phyloP scores from a whole-genome alignment of 2,797 vertebrate species.

The Botia almorhae region DNA sequence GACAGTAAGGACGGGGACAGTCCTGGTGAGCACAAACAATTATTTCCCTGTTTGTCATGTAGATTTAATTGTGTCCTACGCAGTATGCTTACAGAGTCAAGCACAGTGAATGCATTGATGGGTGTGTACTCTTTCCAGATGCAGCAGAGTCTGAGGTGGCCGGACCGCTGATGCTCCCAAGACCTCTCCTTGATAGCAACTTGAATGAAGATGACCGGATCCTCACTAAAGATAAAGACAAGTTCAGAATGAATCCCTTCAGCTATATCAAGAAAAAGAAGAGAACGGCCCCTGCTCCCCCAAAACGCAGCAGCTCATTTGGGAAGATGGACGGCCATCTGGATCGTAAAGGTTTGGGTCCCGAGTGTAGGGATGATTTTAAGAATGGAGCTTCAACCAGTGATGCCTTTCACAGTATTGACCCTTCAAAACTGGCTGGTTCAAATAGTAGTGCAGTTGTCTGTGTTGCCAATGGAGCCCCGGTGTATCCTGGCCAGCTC shows the following conservation, averaged over 20 bases:
- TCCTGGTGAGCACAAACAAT: conserved; percentile 68
- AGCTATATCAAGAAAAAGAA: conserved; percentile 97
- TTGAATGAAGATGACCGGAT: conserved; percentile 91
- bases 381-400: conserved; percentile 78
- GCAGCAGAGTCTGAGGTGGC: conserved; percentile 82
- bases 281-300: conserved; percentile 90
- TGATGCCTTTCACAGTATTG: conserved; percentile 71
- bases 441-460: conserved; percentile 76
- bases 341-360: conserved; percentile 73
- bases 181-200: conserved; percentile 78
- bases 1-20: conserved; percentile 86
- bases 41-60: background rate
- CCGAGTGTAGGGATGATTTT: conserved; percentile 84
- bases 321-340: conserved; percentile 83
- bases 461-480: conserved; percentile 84
- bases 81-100: background rate
- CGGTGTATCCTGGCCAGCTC: conserved; percentile 80
- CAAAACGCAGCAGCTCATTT: conserved; percentile 96
- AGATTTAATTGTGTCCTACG: too few relatives aligned
- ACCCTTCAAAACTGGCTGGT: conserved; percentile 77
- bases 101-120: background rate
- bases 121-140: conserved; percentile 73
- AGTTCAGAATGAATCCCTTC: conserved; percentile 86
- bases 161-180: conserved; percentile 88
- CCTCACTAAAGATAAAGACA: conserved; percentile 91